Evolutionary conservation across 2,888 invertebrate species (phyloP).

Genomic region (Aspidiotus rigidus): DNA sequence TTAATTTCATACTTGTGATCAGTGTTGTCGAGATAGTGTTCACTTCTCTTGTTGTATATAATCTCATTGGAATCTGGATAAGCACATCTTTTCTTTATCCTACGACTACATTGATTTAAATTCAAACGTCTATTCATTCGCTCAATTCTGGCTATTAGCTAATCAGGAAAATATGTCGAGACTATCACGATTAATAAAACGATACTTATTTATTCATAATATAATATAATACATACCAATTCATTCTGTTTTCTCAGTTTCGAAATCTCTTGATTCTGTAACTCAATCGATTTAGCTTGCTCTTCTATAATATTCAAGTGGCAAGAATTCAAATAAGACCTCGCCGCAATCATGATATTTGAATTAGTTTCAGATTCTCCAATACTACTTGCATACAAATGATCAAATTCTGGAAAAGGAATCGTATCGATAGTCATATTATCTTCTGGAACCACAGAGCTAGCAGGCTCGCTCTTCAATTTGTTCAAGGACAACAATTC

Average conservation of each 20-base stretch:
- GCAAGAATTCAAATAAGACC: conserved; percentile 22
- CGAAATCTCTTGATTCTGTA: conserved; percentile 21
- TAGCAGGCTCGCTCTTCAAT: conserved; percentile 9
- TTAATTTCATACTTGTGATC: too few relatives aligned
- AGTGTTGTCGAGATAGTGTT: too few relatives aligned
- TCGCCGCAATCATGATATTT: conserved; percentile 18
- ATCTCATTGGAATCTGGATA: too few relatives aligned
- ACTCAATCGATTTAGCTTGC: conserved; percentile 23
- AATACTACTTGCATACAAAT: conserved; percentile 60
- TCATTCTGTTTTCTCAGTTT: conserved; percentile 27
- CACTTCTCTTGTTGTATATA: too few relatives aligned
- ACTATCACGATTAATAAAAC: neutral
- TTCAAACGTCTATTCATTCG: conserved; percentile 24
- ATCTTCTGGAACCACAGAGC: conserved; percentile 11
- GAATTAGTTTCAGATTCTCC: conserved; percentile 40
- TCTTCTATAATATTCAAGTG: conserved; percentile 29
- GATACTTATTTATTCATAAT: neutral
- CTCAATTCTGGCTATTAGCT: conserved; percentile 25
- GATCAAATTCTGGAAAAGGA: conserved; percentile 49
- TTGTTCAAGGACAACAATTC: conserved; percentile 16
- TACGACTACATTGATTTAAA: conserved; percentile 21
- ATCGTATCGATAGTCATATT: conserved; percentile 29
- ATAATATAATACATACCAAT: conserved; percentile 11
- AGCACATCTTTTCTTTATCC: neutral
- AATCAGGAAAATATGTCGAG: neutral